These are phyloP conservation scores for Aphrocallistes beatrix DNA, from an alignment of 37 sponge, comb jelly and placozoan genomes.

Conservation along the genomic window DNA sequence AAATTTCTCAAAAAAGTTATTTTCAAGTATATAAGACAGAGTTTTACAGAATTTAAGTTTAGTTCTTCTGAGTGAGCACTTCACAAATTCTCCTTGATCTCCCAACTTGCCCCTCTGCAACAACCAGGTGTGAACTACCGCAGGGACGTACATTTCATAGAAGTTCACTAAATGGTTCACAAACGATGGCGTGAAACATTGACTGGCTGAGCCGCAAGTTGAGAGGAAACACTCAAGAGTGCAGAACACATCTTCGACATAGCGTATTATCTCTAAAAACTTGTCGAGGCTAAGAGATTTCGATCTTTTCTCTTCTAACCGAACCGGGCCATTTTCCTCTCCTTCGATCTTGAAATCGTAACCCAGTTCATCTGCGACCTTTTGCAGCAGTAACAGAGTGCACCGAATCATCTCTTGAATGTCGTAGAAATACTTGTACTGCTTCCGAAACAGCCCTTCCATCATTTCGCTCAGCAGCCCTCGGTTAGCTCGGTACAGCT, in stretches of 20 bases:
- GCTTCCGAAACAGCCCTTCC: background rate
- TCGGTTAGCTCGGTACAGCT: background rate
- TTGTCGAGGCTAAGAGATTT: background rate
- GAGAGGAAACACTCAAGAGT: background rate
- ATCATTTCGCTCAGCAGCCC: background rate
- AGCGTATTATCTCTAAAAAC: background rate
- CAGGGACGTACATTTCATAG: background rate
- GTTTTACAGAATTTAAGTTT: background rate
- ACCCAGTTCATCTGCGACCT: background rate
- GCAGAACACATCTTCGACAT: background rate
- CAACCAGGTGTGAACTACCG: background rate
- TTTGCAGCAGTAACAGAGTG: background rate
- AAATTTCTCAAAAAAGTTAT: background rate
- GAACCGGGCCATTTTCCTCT: background rate
- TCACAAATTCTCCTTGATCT: background rate
- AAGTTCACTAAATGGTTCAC: background rate
- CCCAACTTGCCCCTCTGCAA: background rate
- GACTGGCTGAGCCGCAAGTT: background rate
- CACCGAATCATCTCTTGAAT: slow-evolving; percentile 17
- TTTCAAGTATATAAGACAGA: background rate
- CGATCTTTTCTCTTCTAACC: background rate
- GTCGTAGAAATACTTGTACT: background rate
- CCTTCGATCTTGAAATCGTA: background rate
- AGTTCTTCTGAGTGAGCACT: background rate
- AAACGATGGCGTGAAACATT: background rate